Conservation (phyloP, 2,797 vertebrate genomes). For the Brachymystax lenok region DNA sequence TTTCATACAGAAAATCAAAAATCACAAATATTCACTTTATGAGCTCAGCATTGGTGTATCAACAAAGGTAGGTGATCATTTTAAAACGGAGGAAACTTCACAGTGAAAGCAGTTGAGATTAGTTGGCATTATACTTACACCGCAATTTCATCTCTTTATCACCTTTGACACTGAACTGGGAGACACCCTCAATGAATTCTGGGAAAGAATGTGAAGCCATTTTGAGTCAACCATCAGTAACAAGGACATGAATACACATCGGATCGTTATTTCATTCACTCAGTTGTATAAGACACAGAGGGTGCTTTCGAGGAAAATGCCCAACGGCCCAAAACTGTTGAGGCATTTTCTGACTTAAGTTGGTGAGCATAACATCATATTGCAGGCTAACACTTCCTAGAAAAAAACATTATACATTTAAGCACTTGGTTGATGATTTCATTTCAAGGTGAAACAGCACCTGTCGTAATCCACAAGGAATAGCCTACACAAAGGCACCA, state of each 20-base stretch:
- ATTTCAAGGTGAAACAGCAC: neutral
- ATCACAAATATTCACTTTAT: neutral
- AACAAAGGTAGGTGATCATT: neutral
- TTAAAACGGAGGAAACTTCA: neutral
- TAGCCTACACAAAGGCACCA: neutral
- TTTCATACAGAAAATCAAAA: neutral
- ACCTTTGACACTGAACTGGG: constrained; percentile 95
- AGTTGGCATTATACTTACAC: constrained; percentile 81
- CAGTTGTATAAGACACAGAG: neutral
- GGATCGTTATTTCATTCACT: neutral
- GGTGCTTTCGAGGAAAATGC: neutral
- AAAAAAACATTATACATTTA: neutral
- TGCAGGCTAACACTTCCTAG: neutral
- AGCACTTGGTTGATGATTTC: neutral
- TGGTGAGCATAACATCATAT: neutral
- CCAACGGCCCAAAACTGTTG: neutral
- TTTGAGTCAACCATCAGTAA: neutral
- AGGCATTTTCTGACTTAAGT: neutral
- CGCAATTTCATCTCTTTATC: constrained; percentile 93
- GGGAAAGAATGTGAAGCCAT: constrained; percentile 16
- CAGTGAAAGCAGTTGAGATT: neutral
- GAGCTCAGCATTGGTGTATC: no score
- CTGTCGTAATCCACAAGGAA: neutral
- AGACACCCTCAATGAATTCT: constrained; percentile 97
- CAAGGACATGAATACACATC: neutral